Percentiles rank a stretch among this genome's conserved stretches.
These are phyloP conservation scores for Syngnathus typhle DNA, from an alignment of 2,113 vertebrate genomes.

Conservation along the genomic window DNA sequence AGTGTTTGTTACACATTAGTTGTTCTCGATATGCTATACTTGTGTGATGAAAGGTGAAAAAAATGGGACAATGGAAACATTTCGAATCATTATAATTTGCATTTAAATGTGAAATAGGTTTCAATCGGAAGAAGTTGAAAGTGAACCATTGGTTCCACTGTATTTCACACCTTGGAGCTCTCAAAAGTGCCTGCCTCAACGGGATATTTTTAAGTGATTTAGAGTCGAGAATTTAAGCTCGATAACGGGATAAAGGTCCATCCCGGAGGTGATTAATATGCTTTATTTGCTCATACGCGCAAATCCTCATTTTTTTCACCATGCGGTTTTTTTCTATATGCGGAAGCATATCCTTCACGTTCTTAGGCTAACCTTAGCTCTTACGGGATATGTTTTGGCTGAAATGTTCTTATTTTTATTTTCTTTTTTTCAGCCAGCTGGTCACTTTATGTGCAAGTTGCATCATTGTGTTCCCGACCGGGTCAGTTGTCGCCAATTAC, in stretches of 20 bases:
- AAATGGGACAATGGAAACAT: neutral
- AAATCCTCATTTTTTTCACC: neutral
- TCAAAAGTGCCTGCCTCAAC: neutral
- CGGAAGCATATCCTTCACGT: neutral
- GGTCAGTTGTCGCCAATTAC: too few species aligned
- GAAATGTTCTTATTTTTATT: neutral
- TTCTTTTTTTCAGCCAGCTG: constrained; percentile 22
- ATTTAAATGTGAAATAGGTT: neutral
- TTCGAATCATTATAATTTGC: neutral
- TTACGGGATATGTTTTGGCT: neutral
- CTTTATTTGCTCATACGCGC: constrained; percentile 1
- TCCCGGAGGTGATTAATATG: constrained; percentile 4
- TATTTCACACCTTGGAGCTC: neutral
- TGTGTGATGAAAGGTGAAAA: neutral
- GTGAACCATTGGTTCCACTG: neutral
- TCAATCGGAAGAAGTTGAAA: neutral
- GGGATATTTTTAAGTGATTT: neutral
- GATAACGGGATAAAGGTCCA: constrained; percentile 1
- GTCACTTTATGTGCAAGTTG: constrained; percentile 32
- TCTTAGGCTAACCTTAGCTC: neutral
- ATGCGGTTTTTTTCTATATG: neutral
- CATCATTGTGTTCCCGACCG: constrained; percentile 8
- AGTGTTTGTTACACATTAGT: too few species aligned
- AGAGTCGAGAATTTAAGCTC: neutral
- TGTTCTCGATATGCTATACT: too few species aligned